Percentiles rank a stretch among this genome's conserved stretches.
These are phyloP conservation scores for Strigamia crassipes DNA, from an alignment of 2,888 invertebrate genomes.

Conservation along the genomic window DNA sequence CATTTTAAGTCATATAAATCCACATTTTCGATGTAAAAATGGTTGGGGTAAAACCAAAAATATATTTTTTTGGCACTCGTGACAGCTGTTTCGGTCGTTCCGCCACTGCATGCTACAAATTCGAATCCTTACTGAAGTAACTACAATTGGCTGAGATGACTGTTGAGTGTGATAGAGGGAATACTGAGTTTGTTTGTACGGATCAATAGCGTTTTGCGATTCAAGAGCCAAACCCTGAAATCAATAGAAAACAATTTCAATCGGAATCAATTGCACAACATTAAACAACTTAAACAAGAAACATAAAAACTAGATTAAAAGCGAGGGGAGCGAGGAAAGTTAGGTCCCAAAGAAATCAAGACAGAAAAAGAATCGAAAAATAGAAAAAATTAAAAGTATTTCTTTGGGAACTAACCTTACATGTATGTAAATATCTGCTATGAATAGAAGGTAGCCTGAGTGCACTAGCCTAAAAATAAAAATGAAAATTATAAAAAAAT, in stretches of 20 bases:
- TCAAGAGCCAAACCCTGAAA: constrained; percentile 43
- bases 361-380: neutral
- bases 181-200: constrained; percentile 26
- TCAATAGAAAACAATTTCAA: neutral
- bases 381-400: neutral
- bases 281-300: neutral
- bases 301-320: constrained; percentile 12
- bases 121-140: neutral
- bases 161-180: constrained; percentile 19
- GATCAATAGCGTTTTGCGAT: constrained; percentile 34
- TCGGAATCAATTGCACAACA: neutral
- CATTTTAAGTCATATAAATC: no score
- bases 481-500: no score
- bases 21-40: no score
- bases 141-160: neutral
- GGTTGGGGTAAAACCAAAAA: no score
- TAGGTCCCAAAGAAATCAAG: constrained; percentile 44
- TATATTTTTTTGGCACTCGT: no score
- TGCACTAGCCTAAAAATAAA: constrained; percentile 47
- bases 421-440: constrained; percentile 80
- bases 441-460: constrained; percentile 54
- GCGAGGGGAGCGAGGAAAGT: neutral
- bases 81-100: no score
- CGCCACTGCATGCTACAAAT: neutral
- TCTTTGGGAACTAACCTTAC: constrained; percentile 68